A percentile compares a stretch with the other conserved stretches of the same genome.
Conservation (phyloP, 2,797 vertebrate genomes). For the Urophycis tenuis region DNA sequence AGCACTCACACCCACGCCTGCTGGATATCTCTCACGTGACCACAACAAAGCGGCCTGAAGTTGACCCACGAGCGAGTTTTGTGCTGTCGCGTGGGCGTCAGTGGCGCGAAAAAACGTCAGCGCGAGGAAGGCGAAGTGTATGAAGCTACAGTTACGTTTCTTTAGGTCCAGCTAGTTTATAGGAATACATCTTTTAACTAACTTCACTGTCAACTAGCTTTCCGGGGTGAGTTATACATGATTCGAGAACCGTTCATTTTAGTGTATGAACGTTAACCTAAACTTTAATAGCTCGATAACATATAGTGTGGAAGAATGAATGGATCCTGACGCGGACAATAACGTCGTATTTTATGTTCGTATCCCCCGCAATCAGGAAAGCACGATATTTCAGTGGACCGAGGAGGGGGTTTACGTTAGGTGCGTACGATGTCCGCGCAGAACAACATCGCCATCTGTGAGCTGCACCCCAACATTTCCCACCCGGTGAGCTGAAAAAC, state of each 20-base stretch:
- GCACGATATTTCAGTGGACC: not conserved
- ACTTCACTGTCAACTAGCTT: not conserved
- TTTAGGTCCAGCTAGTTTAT: not conserved
- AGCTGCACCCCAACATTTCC: conserved; percentile 82
- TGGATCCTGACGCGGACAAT: not conserved
- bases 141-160: not conserved
- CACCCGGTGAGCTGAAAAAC: conserved; percentile 76
- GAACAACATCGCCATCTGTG: conserved; percentile 76
- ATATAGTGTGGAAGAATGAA: not conserved
- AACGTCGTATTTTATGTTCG: too few relatives aligned
- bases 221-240: not conserved
- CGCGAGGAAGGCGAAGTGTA: not conserved
- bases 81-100: not conserved
- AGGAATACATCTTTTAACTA: too few relatives aligned
- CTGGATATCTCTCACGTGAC: too few relatives aligned
- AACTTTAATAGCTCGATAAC: not conserved
- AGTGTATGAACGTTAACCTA: not conserved
- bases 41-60: too few relatives aligned
- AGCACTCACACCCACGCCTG: not conserved
- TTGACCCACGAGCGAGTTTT: not conserved
- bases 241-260: not conserved
- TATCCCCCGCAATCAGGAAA: not conserved
- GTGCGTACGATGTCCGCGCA: conserved; percentile 46
- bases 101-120: not conserved
- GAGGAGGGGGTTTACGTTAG: not conserved